phyloP scores from a whole-genome alignment of 2,888 invertebrate genomes.

The Ethmia dodecea region DNA sequence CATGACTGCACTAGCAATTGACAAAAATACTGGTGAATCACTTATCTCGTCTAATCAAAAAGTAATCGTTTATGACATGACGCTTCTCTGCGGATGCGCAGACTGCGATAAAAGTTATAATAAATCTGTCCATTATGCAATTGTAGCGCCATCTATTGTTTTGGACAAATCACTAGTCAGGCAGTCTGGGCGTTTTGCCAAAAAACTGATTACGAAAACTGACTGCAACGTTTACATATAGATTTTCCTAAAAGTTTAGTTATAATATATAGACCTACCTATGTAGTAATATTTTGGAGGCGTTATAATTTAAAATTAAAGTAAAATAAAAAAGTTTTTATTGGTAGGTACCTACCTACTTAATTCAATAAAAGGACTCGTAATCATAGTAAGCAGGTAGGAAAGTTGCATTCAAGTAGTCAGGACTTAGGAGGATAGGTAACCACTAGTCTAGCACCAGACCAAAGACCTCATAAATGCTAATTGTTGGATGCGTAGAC shows the following conservation, averaged over 20 bases:
- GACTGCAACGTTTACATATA: slow-evolving; percentile 7
- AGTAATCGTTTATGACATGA: too few species aligned
- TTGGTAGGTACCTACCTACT: not conserved
- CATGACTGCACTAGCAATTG: too few species aligned
- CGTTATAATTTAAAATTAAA: too few species aligned
- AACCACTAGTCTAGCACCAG: not conserved
- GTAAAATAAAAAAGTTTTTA: not conserved
- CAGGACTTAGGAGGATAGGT: not conserved
- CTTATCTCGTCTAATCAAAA: too few species aligned
- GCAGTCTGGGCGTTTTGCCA: slow-evolving; percentile 9
- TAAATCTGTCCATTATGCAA: slow-evolving; percentile 6
- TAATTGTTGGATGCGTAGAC: slow-evolving; percentile 32
- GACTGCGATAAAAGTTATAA: too few species aligned
- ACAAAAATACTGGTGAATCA: too few species aligned
- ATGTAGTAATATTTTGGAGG: too few species aligned
- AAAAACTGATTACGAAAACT: slow-evolving; percentile 5
- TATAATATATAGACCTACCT: too few species aligned
- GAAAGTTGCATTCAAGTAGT: not conserved
- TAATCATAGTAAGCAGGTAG: too few species aligned
- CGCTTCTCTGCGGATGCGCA: too few species aligned
- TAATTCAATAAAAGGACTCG: not conserved
- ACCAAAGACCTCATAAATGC: slow-evolving; percentile 12
- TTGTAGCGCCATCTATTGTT: slow-evolving; percentile 3
- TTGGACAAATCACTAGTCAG: slow-evolving; percentile 3
- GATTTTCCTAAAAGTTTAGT: too few species aligned